Percentiles rank a stretch among this genome's conserved stretches.
phyloP scores from a whole-genome alignment of 2,888 invertebrate genomes.

The Camptogramma bilineatum region DNA sequence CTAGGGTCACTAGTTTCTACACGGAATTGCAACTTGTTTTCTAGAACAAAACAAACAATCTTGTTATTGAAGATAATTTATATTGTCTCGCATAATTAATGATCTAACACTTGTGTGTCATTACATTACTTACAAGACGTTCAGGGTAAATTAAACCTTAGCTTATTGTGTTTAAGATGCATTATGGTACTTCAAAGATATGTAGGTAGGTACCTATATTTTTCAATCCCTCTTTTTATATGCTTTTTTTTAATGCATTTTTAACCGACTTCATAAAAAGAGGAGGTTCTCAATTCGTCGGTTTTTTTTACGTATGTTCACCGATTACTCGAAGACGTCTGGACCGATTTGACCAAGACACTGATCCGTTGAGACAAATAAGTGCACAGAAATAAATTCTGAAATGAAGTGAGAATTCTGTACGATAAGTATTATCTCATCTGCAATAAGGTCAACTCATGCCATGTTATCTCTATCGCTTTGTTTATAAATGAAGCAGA shows the following conservation, averaged over 20 bases:
- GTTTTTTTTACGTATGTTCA: too few species aligned
- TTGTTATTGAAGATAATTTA: neutral
- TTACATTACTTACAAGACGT: neutral
- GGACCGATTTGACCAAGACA: too few species aligned
- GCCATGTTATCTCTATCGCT: slow-evolving; percentile 12
- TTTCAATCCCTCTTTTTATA: neutral
- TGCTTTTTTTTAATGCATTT: too few species aligned
- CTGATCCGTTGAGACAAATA: too few species aligned
- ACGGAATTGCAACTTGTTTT: slow-evolving; percentile 8
- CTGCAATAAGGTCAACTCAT: slow-evolving; percentile 12
- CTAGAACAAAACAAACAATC: slow-evolving; percentile 4
- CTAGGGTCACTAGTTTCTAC: slow-evolving; percentile 1
- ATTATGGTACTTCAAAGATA: neutral
- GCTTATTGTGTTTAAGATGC: too few species aligned
- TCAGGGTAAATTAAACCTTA: neutral
- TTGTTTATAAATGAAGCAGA: slow-evolving; percentile 19
- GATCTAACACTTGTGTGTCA: neutral
- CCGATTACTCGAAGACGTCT: too few species aligned
- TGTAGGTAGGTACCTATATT: neutral
- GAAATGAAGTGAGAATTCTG: too few species aligned
- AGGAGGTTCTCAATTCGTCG: too few species aligned
- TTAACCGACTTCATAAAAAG: too few species aligned
- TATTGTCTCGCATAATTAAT: neutral
- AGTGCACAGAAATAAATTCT: too few species aligned
- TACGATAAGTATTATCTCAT: neutral